Base-by-base conservation (phyloP, 2,888 invertebrate species). In the Lasiommata megera region DNA sequence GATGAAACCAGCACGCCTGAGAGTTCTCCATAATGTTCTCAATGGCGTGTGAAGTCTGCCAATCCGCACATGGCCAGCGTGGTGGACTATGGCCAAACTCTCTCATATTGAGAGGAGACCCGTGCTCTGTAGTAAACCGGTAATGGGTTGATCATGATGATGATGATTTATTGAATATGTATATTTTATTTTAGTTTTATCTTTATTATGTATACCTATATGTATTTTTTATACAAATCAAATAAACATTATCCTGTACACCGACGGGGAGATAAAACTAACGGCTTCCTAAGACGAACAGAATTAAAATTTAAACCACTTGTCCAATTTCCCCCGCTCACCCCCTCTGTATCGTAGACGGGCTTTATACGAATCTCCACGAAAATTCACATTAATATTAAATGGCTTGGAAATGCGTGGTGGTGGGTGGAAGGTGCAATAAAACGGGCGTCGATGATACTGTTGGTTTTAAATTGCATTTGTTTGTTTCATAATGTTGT, bases 361-460 rank as follows among this genome's bases (percentile, higher is more conserved):
- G 77, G 87, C 85, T 88, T 87, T 86, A 82, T 87, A 84, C 86
- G 88, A 89, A 89, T 88, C 86, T 88, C 85, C 84, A 86, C 88
- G 89, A 89, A 91, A 91, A 90, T 91, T 90, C 91, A 90, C 91
- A 91, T 91, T 91, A 91, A 91, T 91, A 91, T 91, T 91, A 91
- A 91, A 91, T 91, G 91, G 91, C 88, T 89, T 87, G 91, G 91
- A 91, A 91, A 90, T 89, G 89, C 87, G 84, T 80, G 79, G 82
- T 77, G 72, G 71, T 63, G 63, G 69, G 62, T 52, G 68, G 73
- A 68, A 72, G 77, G 77, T 66, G 68, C 66, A 64, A 65, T 69
- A 88, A 89, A 85, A 86, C 82, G 73, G 84, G 79, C 76, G 75
- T 41, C 52, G 52, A 52, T 52, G 52, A 41, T 52, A 52, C 31